A percentile compares a stretch with the other conserved stretches of the same genome.
phyloP scores from a whole-genome alignment of 2,888 invertebrate species.

The Cantharis flavilabris region DNA sequence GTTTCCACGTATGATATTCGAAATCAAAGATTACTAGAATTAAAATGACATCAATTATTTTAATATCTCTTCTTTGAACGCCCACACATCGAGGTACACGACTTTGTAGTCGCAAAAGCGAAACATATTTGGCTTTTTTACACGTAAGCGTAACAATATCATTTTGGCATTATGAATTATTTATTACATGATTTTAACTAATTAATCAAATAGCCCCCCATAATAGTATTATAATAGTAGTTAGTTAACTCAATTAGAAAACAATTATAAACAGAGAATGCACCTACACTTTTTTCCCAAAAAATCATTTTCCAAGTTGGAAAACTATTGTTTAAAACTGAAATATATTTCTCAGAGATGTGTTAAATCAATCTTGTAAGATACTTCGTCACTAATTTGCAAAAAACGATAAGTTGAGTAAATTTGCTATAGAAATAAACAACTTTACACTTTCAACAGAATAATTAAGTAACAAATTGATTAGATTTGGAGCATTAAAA shows the following conservation, averaged over 20 bases:
- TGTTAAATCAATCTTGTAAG: too few relatives aligned
- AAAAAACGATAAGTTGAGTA: too few relatives aligned
- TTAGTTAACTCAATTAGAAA: too few relatives aligned
- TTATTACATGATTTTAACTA: not conserved
- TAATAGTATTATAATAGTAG: too few relatives aligned
- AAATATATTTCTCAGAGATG: too few relatives aligned
- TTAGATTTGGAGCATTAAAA: not conserved
- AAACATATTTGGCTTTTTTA: not conserved
- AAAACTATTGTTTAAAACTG: too few relatives aligned
- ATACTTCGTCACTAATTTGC: not conserved
- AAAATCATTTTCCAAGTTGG: too few relatives aligned
- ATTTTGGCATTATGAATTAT: not conserved
- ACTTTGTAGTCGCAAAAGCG: slow-evolving; percentile 14
- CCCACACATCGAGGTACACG: slow-evolving; percentile 28
- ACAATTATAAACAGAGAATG: too few relatives aligned
- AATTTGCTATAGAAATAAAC: not conserved
- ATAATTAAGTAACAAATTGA: not conserved
- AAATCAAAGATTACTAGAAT: slow-evolving; percentile 40
- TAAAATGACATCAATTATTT: slow-evolving; percentile 43
- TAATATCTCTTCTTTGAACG: slow-evolving; percentile 35
- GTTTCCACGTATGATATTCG: slow-evolving; percentile 29
- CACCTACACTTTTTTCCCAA: too few relatives aligned
- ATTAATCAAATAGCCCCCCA: not conserved
- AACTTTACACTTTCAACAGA: not conserved
- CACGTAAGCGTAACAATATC: slow-evolving; percentile 1